These are phyloP conservation scores for Channa maculata DNA, from an alignment of 2,113 vertebrate species.

Conservation along the genomic window DNA sequence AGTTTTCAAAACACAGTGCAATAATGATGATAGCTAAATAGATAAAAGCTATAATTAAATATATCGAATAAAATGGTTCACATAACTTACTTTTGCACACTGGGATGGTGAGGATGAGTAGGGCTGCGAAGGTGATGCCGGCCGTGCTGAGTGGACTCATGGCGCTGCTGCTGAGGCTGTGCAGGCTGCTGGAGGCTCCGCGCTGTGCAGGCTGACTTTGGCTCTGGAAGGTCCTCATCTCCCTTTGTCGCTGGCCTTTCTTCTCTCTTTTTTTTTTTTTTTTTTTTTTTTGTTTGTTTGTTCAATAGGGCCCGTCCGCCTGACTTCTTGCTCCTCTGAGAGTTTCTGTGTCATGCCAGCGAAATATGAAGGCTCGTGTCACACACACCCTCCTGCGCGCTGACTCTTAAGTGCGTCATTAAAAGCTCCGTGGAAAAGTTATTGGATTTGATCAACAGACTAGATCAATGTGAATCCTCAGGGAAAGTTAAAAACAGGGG, in stretches of 20 bases:
- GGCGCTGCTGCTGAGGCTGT: constrained; percentile 45
- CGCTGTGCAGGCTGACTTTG: constrained; percentile 55
- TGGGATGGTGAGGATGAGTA: constrained; percentile 75
- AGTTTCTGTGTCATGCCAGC: constrained; percentile 43
- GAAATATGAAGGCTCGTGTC: constrained; percentile 72
- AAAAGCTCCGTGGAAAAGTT: constrained; percentile 24
- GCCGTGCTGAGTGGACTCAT: constrained; percentile 67
- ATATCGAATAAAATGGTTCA: background rate
- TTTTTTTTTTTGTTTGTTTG: background rate
- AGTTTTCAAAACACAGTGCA: too few relatives aligned
- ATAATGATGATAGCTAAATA: background rate
- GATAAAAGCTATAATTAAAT: background rate
- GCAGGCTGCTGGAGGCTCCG: constrained; percentile 56
- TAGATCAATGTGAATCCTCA: background rate
- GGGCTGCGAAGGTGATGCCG: constrained; percentile 69
- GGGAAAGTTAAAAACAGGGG: background rate
- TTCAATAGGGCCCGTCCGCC: constrained; percentile 3
- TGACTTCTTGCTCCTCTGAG: constrained; percentile 62
- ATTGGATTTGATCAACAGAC: constrained; percentile 23
- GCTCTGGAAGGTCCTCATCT: constrained; percentile 71
- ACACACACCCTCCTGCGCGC: constrained; percentile 50
- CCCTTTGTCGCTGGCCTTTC: constrained; percentile 16
- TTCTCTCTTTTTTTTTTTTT: background rate
- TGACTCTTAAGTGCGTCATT: constrained; percentile 72
- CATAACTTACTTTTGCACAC: constrained; percentile 74